Conservation (phyloP, 1,140 invertebrate genomes). For the Brachionus asplanchnoidis region DNA sequence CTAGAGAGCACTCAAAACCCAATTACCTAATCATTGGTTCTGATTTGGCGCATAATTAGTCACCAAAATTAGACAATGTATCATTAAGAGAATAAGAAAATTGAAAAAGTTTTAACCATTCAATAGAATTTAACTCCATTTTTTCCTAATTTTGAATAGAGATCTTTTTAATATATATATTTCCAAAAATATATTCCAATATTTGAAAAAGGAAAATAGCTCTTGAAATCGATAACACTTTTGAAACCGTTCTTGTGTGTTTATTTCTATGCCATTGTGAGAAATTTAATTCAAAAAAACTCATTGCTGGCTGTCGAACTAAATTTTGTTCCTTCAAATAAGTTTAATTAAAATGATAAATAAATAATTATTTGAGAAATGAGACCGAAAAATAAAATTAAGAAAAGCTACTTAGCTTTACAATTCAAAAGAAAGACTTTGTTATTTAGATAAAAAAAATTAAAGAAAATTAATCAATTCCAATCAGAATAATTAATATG, state of each 20-base stretch:
- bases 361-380: slow-evolving; percentile 1
- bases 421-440: background rate
- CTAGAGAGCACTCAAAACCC: background rate
- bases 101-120: background rate
- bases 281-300: background rate
- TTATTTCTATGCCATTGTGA: background rate
- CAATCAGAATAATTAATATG: background rate
- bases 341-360: background rate
- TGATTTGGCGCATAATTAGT: slow-evolving; percentile 25
- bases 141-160: background rate
- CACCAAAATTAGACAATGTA: slow-evolving; percentile 27
- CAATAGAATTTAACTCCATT: background rate
- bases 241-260: background rate
- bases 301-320: background rate
- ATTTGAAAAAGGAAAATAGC: background rate
- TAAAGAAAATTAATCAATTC: background rate
- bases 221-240: background rate
- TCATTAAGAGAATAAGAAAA: background rate
- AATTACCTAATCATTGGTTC: slow-evolving; percentile 20
- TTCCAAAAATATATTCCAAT: background rate
- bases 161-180: background rate
- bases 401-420: background rate
- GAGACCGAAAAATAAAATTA: background rate
- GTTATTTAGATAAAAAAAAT: background rate
- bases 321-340: background rate